Conservation (phyloP, 2,113 vertebrate species). For the Muntiacus reevesi region DNA sequence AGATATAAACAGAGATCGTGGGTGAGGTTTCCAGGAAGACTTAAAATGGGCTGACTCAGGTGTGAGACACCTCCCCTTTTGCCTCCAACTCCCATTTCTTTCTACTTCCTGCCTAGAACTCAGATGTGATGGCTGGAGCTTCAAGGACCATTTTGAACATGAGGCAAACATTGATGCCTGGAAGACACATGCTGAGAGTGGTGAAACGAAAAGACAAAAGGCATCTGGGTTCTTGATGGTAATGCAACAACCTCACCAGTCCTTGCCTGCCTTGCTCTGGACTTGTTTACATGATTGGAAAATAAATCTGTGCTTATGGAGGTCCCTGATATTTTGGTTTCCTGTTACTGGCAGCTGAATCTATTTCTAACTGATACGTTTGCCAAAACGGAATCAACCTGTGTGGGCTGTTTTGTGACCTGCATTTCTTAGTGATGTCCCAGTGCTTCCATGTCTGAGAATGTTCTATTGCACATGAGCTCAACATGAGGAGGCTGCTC, state of each 20-base stretch:
- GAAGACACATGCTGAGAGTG: background rate
- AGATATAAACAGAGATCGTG: background rate
- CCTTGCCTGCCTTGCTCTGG: background rate
- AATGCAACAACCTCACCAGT: background rate
- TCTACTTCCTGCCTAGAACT: background rate
- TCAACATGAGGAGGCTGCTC: background rate
- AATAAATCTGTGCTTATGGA: background rate
- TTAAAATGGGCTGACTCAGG: background rate
- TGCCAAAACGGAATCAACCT: background rate
- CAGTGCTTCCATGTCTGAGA: background rate
- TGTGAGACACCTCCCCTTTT: background rate
- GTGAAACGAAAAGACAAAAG: background rate
- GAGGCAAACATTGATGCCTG: background rate
- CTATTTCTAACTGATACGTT: constrained; percentile 22
- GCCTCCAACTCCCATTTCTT: background rate
- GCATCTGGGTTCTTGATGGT: background rate
- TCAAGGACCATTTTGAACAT: background rate
- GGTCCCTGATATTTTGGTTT: background rate
- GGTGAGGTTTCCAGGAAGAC: background rate
- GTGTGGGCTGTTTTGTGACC: background rate
- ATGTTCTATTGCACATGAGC: background rate
- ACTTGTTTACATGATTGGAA: background rate
- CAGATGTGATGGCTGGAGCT: background rate
- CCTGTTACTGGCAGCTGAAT: background rate
- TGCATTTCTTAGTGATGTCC: background rate